Conservation (phyloP, 1,140 invertebrate genomes). For the Cydia splendana region DNA sequence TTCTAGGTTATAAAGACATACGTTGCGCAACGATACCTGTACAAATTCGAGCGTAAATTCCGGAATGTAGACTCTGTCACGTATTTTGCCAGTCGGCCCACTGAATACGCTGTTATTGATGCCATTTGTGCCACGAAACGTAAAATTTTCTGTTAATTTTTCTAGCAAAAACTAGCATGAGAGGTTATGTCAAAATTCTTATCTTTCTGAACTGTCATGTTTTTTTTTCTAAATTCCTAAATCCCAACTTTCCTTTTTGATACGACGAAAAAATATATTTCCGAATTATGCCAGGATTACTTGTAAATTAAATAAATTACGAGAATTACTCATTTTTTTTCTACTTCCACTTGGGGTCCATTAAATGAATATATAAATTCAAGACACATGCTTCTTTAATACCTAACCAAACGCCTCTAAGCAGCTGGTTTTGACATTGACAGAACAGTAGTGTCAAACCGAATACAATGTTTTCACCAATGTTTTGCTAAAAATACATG, state of each 20-base stretch:
- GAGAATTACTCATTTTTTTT: too few relatives aligned
- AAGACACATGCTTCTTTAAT: not conserved
- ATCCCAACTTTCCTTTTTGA: constrained; percentile 13
- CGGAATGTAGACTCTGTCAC: constrained; percentile 57
- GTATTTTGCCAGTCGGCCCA: constrained; percentile 65
- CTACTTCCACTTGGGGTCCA: not conserved
- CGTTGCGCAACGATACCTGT: constrained; percentile 74
- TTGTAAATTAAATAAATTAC: not conserved
- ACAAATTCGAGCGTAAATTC: constrained; percentile 57
- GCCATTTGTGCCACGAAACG: constrained; percentile 56
- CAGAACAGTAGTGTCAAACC: not conserved
- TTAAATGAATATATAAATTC: not conserved
- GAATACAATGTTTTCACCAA: not conserved
- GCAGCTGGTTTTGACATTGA: constrained; percentile 9
- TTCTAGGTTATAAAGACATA: constrained; percentile 53
- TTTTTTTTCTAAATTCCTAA: constrained; percentile 31
- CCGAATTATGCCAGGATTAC: not conserved
- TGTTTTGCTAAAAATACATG: not conserved
- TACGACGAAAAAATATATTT: not conserved
- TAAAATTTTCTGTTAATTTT: constrained; percentile 46
- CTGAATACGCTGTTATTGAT: constrained; percentile 68
- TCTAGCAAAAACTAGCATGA: constrained; percentile 37
- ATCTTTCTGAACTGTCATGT: constrained; percentile 48
- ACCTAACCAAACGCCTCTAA: not conserved
- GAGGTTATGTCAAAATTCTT: constrained; percentile 56